These are phyloP conservation scores for Ctenosaura bakeri DNA, from an alignment of 2,797 vertebrate species.

Conservation along the genomic window DNA sequence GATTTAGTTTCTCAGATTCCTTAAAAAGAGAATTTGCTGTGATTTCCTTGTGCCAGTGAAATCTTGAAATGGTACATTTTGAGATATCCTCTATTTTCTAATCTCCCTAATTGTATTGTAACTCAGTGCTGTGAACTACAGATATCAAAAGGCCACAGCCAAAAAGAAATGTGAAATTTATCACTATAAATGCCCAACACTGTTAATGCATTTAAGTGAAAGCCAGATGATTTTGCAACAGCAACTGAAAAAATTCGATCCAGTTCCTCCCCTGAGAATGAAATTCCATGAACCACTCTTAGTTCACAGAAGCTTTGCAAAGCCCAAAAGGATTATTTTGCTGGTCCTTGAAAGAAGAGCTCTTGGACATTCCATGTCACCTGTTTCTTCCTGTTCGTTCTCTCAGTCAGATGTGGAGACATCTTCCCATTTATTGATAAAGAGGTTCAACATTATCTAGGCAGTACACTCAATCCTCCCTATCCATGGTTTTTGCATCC, in stretches of 20 bases:
- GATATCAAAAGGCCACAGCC: too few relatives aligned
- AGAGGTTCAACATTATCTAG: not conserved
- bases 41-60: not conserved
- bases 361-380: not conserved
- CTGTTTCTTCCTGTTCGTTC: not conserved
- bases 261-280: not conserved
- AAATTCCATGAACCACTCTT: not conserved
- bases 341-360: not conserved
- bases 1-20: not conserved
- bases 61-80: not conserved
- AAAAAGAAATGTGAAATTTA: not conserved
- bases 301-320: not conserved
- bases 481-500: too few relatives aligned
- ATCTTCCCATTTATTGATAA: not conserved
- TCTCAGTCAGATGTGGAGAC: not conserved
- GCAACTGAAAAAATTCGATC: not conserved
- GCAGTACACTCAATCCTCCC: too few relatives aligned
- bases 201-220: not conserved
- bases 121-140: not conserved
- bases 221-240: not conserved
- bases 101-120: not conserved
- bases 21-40: slow-evolving; percentile 5
- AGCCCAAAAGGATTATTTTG: not conserved
- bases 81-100: not conserved
- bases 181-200: not conserved